Base-by-base conservation (phyloP, 2,888 invertebrate species). In the Lordiphosa fenestrarum region DNA sequence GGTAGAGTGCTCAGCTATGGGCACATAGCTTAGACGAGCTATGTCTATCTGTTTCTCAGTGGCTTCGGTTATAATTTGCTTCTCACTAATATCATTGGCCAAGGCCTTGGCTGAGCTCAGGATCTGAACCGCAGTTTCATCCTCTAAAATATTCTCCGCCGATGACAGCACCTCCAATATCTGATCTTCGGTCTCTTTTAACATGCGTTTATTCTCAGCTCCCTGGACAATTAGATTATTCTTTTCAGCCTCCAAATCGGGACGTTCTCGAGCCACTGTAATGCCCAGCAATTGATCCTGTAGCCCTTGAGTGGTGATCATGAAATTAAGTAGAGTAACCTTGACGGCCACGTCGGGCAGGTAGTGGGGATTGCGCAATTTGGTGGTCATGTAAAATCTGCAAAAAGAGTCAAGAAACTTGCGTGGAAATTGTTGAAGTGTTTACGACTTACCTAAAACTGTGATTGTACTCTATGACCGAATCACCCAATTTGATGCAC, bases 331-430 rank as follows among this genome's bases (percentile, higher is more conserved):
- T 19, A 98, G 88, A 0, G 97, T 96, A 5, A 95, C 95, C 88
- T 98, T 96, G 0, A 97, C 97, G 0, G 97, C 95, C 5, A 97
- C 93, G 90, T 98, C 98, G 0, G 98, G 98, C 53, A 97, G 89
- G 87, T 97, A 98, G 89, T 98, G 98, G 0, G 98, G 98, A 90
- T 98, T 98, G 19, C 96, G 91, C 42, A 97, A 90, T 87, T 97
- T 98, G 2, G 98, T 98, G 13, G 97, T 97, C 73, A 98, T 96
- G 87, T 97, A 98, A 65, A 98, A 92, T 77, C 96, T 95, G 81
- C 40, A 9, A 0, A n/a, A 39, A 4, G 36, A 12, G 6, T 25
- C 36, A 10, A 10, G 19, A 23, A 9, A n/a, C 33, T 13, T 7
- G 13, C 1, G 10, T 12, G 2, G 21, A 6, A 35, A 35, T 46